Evolutionary conservation across 2,888 invertebrate genomes (phyloP).

Genomic region (Baronia brevicornis): DNA sequence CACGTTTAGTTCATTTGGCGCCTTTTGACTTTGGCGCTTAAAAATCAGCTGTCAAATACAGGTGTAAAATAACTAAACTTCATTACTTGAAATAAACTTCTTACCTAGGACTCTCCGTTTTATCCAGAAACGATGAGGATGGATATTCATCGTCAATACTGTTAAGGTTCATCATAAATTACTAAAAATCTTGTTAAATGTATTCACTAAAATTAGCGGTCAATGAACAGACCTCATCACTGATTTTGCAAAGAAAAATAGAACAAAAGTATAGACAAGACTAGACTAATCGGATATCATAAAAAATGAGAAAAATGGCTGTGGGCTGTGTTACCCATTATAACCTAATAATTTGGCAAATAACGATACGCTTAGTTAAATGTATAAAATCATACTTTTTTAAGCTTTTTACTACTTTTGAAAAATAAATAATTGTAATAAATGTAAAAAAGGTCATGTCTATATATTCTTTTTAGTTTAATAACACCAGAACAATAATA

Average conservation of each 20-base stretch:
- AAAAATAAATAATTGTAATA: no score
- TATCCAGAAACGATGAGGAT: slow-evolving; percentile 32
- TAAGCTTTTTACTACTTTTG: no score
- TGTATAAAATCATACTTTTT: no score
- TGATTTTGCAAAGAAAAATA: slow-evolving; percentile 18
- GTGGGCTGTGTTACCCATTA: no score
- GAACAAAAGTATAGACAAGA: slow-evolving; percentile 16
- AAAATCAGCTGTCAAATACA: slow-evolving; percentile 63
- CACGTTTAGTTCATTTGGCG: slow-evolving; percentile 39
- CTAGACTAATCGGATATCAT: no score
- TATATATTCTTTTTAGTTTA: no score
- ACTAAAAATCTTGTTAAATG: slow-evolving; percentile 11
- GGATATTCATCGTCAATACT: slow-evolving; percentile 37
- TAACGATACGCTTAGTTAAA: no score
- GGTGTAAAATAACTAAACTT: slow-evolving; percentile 22
- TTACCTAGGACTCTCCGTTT: slow-evolving; percentile 53
- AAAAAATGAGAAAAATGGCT: no score
- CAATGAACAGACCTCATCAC: slow-evolving; percentile 23
- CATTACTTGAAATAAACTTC: slow-evolving; percentile 22
- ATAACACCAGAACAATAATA: no score
- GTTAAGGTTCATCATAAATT: slow-evolving; percentile 39
- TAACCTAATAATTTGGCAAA: no score
- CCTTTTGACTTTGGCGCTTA: slow-evolving; percentile 66
- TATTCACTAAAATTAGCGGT: slow-evolving; percentile 9
- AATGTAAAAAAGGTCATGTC: no score